Conservation (phyloP, 2,113 vertebrate species). For the Myotis lucifugus region DNA sequence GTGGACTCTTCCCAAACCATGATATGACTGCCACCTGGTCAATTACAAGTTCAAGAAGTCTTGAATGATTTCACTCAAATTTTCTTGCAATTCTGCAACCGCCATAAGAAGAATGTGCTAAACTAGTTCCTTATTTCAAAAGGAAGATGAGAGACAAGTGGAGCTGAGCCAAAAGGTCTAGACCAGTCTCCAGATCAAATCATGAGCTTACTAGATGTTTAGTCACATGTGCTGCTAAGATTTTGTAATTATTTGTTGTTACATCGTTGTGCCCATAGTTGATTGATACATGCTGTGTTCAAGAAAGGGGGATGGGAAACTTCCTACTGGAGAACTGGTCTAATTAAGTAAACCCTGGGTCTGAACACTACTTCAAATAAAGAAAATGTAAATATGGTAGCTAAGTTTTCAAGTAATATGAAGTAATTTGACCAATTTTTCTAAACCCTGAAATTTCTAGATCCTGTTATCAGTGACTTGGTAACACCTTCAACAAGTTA, state of each 20-base stretch:
- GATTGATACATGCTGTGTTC: neutral
- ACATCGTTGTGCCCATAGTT: neutral
- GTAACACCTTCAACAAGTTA: neutral
- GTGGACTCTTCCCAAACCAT: neutral
- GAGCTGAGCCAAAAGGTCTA: neutral
- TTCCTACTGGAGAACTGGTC: neutral
- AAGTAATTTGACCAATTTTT: neutral
- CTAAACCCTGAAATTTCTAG: neutral
- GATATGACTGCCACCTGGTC: neutral
- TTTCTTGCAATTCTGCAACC: neutral
- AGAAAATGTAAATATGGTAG: neutral
- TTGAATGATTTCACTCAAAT: neutral
- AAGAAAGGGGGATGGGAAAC: neutral
- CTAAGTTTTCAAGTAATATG: neutral
- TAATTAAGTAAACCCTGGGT: neutral
- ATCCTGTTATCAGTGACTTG: neutral
- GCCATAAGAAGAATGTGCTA: neutral
- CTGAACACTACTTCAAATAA: conserved; percentile 23
- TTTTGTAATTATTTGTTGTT: neutral
- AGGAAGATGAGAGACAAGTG: neutral
- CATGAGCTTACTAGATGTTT: neutral
- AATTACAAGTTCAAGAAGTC: neutral
- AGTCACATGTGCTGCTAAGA: neutral
- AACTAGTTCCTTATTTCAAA: neutral
- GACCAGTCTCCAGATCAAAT: neutral